These are phyloP conservation scores for cattle (Bos taurus) DNA, from an alignment of 2,113 vertebrate species.

Conservation along the genomic window ARS-UCD2.0 NC_037352.1:41789501-41790000, in stretches of 20 bases:
- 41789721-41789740: rapidly evolving
- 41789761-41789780: rapidly evolving
- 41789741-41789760: rapidly evolving
- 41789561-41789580: too few species aligned
- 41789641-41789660: rapidly evolving
- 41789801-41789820: background rate
- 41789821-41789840: rapidly evolving
- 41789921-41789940: rapidly evolving
- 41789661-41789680: background rate
- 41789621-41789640: rapidly evolving
- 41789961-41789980: rapidly evolving
- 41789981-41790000: rapidly evolving
- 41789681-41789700: rapidly evolving
- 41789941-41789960: rapidly evolving
- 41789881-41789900: rapidly evolving
- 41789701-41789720: rapidly evolving
- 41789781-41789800: rapidly evolving
- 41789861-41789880: rapidly evolving
- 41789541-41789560: background rate
- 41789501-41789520: too few species aligned
- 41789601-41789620: rapidly evolving
- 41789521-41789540: rapidly evolving
- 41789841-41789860: rapidly evolving
- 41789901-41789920: rapidly evolving
- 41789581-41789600: rapidly evolving